Evolutionary conservation across 2,113 vertebrate species (phyloP).

Genomic region (Chunga burmeisteri): DNA sequence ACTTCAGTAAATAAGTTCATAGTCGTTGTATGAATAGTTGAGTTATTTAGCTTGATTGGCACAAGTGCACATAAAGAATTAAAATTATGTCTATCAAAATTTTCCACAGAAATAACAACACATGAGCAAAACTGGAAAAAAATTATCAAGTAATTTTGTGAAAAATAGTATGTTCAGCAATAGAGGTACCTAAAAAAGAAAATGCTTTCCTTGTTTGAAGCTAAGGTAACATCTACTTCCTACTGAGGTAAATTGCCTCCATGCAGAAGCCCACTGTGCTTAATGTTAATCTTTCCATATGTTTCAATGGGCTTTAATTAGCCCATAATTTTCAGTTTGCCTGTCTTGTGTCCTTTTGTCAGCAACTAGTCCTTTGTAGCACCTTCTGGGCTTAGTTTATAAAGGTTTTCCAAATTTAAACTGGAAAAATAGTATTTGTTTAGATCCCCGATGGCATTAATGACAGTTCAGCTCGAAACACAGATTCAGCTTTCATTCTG

Average conservation of each 20-base stretch:
- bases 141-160: background rate
- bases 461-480: background rate
- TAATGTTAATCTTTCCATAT: background rate
- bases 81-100: background rate
- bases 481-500: background rate
- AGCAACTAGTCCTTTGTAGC: background rate
- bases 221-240: background rate
- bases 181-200: background rate
- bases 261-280: background rate
- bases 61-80: background rate
- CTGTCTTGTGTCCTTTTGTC: background rate
- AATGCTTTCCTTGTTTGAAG: background rate
- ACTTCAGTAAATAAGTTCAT: background rate
- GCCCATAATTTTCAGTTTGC: background rate
- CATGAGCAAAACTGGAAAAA: background rate
- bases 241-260: background rate
- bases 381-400: background rate
- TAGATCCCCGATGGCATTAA: background rate
- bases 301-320: background rate
- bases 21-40: background rate
- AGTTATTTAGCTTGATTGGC: constrained; percentile 12
- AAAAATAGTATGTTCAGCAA: background rate
- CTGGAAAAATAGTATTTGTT: background rate
- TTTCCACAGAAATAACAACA: background rate
- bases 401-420: background rate